Conservation (phyloP, 2,113 vertebrate species). For the Recurvirostra avosetta region DNA sequence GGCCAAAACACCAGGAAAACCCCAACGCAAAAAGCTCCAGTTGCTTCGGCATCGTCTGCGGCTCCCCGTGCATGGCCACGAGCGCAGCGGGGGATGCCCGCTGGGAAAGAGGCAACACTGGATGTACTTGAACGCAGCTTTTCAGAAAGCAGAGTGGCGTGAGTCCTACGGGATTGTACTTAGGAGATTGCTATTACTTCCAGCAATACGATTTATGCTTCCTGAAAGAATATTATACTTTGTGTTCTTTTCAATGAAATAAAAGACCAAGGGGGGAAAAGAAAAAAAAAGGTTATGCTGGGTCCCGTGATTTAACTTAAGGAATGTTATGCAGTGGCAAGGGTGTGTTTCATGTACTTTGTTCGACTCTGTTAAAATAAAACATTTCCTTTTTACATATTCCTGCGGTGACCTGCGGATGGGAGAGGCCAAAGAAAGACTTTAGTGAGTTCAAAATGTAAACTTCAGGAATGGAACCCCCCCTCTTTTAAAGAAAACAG, state of each 20-base stretch:
- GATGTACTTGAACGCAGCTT: conserved; percentile 37
- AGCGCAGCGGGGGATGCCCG: background rate
- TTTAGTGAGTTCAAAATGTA: background rate
- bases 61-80: background rate
- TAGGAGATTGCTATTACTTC: conserved; percentile 68
- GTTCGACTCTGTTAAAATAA: conserved; percentile 8
- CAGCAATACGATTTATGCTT: conserved; percentile 67
- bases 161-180: conserved; percentile 36
- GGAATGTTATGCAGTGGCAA: background rate
- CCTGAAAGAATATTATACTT: conserved; percentile 61
- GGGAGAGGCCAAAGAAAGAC: background rate
- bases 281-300: background rate
- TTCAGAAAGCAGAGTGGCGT: conserved; percentile 42
- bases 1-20: background rate
- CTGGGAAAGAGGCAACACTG: background rate
- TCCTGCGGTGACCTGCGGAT: background rate
- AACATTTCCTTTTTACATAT: conserved; percentile 39
- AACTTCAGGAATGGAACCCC: background rate
- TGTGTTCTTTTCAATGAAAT: conserved; percentile 18
- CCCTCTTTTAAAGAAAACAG: background rate
- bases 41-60: background rate
- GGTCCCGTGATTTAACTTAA: conserved; percentile 18
- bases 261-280: background rate
- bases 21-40: background rate
- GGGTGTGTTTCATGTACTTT: conserved; percentile 30